Base-by-base conservation (phyloP, 2,797 vertebrate genomes). In the Kryptolebias ocellatus region DNA sequence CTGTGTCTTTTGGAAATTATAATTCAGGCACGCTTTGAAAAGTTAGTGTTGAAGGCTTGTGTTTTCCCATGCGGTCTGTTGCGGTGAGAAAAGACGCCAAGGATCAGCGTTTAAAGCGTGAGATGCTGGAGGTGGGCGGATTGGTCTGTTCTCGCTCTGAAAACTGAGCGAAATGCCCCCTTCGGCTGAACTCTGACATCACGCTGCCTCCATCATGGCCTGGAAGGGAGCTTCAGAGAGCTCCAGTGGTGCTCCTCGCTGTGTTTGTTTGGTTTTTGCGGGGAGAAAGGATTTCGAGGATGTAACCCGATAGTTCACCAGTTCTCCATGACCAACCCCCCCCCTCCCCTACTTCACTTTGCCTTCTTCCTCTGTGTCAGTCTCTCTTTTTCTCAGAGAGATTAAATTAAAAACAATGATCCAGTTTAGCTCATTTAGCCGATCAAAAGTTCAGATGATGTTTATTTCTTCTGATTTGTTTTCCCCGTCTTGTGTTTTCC, bases 251-350 rank as follows among this genome's bases (percentile, higher is more conserved):
- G 53, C 72, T 74, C 65, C 76, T 78, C 79, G 70, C 74, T 55
- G 47, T 88, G 85, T 92, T 90, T 84, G 88, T 90, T 90, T 90
- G 81, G 73, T 68, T 94, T 90, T 76, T 83, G 81, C 31, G 80
- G 84, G 60, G 68, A 76, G 76, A 76, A 42, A 0, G 65, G 55
- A 75, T 81, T 82, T 70, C 15, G 12, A 60, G 72, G 76, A 78
- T 72, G 74, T 74, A 88, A 87, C 78, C 74, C 67, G 76, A 83
- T 66, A 49, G 64, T 64, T 69, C 8, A 39, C 57, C 29, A 37
- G 65, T 58, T 65, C 60, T 50, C 44, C 17, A 12, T 77, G 42
- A 62, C 52, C 34, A 27, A 1, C 58, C 31, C 45, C 47, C 63
- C 53, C 17, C 44, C 49, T 74, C 49, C 47, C 63, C 53, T 15